A percentile compares a stretch with the other conserved stretches of the same genome.
phyloP scores from a whole-genome alignment of 2,888 invertebrate species.

The Yponomeuta sedellus region DNA sequence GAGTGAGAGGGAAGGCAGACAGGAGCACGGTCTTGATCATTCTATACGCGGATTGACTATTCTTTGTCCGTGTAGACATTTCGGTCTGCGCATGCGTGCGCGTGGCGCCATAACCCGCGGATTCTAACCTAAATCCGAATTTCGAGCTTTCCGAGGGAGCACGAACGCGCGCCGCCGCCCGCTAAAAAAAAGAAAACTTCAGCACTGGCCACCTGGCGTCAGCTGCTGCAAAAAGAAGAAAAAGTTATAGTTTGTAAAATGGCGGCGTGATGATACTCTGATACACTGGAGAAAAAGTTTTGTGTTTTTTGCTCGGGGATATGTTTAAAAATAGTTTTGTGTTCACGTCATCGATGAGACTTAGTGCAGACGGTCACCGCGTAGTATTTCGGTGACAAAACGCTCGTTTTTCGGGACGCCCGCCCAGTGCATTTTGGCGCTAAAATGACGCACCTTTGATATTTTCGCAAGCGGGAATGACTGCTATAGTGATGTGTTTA shows the following conservation, averaged over 20 bases:
- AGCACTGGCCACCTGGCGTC: background rate
- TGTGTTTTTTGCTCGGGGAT: slow-evolving; percentile 22
- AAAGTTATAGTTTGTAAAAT: slow-evolving; percentile 19
- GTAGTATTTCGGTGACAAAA: slow-evolving; percentile 55
- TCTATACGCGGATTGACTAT: slow-evolving; percentile 18
- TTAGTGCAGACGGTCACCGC: slow-evolving; percentile 33
- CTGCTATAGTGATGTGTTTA: slow-evolving; percentile 10
- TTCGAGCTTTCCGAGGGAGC: slow-evolving; percentile 58
- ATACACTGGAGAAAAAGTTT: slow-evolving; percentile 15
- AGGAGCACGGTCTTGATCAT: background rate
- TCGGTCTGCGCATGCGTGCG: slow-evolving; percentile 58
- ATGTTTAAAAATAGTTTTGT: slow-evolving; percentile 55
- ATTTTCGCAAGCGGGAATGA: background rate
- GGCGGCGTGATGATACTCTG: slow-evolving; percentile 14
- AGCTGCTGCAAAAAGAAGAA: background rate
- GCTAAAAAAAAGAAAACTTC: slow-evolving; percentile 41
- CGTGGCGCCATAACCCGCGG: slow-evolving; percentile 60
- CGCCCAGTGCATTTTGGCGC: slow-evolving; percentile 22
- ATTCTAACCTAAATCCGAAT: slow-evolving; percentile 74
- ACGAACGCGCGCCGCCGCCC: slow-evolving; percentile 54
- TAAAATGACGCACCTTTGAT: slow-evolving; percentile 2
- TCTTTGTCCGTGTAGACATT: slow-evolving; percentile 46
- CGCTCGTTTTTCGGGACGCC: slow-evolving; percentile 12
- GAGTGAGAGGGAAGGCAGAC: too few relatives aligned
- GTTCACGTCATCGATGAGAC: slow-evolving; percentile 26